A percentile compares a stretch with the other conserved stretches of the same genome.
These are phyloP conservation scores for Cylas formicarius DNA, from an alignment of 1,140 invertebrate genomes.

Conservation along the genomic window DNA sequence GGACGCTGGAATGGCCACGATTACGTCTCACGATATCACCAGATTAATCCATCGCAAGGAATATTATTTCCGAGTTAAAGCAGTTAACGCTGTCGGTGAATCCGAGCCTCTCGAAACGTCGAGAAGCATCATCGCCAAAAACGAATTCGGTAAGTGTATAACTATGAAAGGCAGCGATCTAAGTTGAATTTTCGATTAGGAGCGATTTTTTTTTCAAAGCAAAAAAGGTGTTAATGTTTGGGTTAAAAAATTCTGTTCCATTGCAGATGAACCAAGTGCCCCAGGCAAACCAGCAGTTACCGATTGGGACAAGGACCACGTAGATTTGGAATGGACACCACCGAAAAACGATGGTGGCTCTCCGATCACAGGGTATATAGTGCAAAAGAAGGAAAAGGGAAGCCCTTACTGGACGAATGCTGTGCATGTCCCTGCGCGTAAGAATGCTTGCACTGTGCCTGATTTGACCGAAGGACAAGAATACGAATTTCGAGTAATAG, in stretches of 20 bases:
- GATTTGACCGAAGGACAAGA: slow-evolving; percentile 89
- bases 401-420: slow-evolving; percentile 86
- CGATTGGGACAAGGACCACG: slow-evolving; percentile 91
- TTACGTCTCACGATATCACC: slow-evolving; percentile 74
- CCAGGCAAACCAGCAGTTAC: slow-evolving; percentile 82
- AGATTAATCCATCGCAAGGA: slow-evolving; percentile 88
- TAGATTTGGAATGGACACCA: slow-evolving; percentile 82
- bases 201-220: too few species aligned
- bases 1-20: slow-evolving; percentile 81
- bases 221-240: too few species aligned
- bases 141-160: slow-evolving; percentile 74
- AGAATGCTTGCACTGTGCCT: slow-evolving; percentile 71
- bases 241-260: slow-evolving; percentile 1
- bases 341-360: slow-evolving; percentile 86
- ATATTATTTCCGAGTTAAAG: slow-evolving; percentile 85
- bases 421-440: slow-evolving; percentile 70
- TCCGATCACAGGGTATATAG: slow-evolving; percentile 86
- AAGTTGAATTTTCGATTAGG: too few species aligned
- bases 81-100: slow-evolving; percentile 92
- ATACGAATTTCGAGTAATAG: slow-evolving; percentile 94
- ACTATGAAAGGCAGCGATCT: too few species aligned
- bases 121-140: slow-evolving; percentile 85
- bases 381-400: slow-evolving; percentile 94
- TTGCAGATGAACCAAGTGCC: slow-evolving; percentile 76
- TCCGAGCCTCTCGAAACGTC: slow-evolving; percentile 83